A percentile compares a stretch with the other conserved stretches of the same genome.
phyloP scores from a whole-genome alignment of 2,888 invertebrate genomes.

The Liposcelis brunnea region DNA sequence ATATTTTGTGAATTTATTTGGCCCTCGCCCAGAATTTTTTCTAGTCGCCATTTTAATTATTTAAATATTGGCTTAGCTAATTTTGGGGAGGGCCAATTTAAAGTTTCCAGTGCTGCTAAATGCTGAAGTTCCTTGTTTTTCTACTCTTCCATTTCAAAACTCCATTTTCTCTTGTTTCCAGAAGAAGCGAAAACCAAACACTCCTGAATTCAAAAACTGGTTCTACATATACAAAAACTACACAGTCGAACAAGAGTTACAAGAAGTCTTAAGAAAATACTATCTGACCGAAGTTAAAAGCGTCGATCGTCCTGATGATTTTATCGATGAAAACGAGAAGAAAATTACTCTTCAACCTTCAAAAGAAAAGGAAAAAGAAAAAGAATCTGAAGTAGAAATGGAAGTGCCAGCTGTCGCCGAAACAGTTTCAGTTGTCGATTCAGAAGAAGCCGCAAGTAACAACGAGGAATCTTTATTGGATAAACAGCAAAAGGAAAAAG shows the following conservation, averaged over 20 bases:
- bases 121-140: no score
- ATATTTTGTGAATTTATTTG: not conserved
- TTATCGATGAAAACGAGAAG: slow-evolving; percentile 21
- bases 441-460: slow-evolving; percentile 7
- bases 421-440: slow-evolving; percentile 2
- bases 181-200: slow-evolving; percentile 24
- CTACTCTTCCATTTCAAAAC: no score
- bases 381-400: slow-evolving; percentile 18
- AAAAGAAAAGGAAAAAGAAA: slow-evolving; percentile 21
- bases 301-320: slow-evolving; percentile 26
- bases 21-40: not conserved
- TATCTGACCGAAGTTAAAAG: slow-evolving; percentile 44
- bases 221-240: slow-evolving; percentile 49
- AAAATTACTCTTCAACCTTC: slow-evolving; percentile 13
- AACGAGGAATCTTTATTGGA: not conserved
- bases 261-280: slow-evolving; percentile 36
- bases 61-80: no score
- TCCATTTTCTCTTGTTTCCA: slow-evolving; percentile 13
- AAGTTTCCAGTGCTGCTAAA: no score
- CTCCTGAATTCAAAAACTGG: slow-evolving; percentile 45
- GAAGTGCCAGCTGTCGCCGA: slow-evolving; percentile 13
- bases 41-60: no score
- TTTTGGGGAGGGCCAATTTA: not conserved
- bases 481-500: not conserved
- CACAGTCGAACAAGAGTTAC: slow-evolving; percentile 40